Conservation (phyloP, 2,797 vertebrate genomes). For the Sparidentex hasta region DNA sequence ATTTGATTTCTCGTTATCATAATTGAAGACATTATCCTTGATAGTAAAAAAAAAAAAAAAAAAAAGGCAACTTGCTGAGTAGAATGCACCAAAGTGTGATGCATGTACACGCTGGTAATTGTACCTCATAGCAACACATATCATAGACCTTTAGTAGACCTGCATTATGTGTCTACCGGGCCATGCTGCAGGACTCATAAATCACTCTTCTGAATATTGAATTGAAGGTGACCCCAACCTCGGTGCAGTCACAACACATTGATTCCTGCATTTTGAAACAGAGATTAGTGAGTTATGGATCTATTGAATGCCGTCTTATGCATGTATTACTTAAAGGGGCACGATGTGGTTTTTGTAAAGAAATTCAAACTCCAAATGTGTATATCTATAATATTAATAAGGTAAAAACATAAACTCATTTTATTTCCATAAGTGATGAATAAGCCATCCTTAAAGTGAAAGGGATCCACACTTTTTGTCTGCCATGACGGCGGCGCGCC, state of each 20-base stretch:
- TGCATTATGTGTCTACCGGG: slow-evolving; percentile 37
- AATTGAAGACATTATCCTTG: not conserved
- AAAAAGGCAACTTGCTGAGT: not conserved
- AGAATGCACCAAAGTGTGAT: not conserved
- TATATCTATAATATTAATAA: too few relatives aligned
- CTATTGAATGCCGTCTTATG: slow-evolving; percentile 2
- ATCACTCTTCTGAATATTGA: slow-evolving; percentile 46
- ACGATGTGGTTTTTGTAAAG: too few relatives aligned
- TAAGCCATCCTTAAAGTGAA: too few relatives aligned
- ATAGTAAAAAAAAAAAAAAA: not conserved
- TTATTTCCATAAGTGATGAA: too few relatives aligned
- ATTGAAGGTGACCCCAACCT: slow-evolving; percentile 57
- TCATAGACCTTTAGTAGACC: slow-evolving; percentile 36
- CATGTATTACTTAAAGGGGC: slow-evolving; percentile 2
- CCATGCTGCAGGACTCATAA: slow-evolving; percentile 45
- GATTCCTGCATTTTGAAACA: slow-evolving; percentile 24
- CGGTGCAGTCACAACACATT: slow-evolving; percentile 10
- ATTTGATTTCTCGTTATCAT: not conserved
- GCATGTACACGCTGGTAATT: slow-evolving; percentile 26
- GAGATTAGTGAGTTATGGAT: slow-evolving; percentile 26
- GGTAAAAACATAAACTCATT: too few relatives aligned
- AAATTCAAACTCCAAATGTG: too few relatives aligned
- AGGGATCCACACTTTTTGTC: too few relatives aligned
- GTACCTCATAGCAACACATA: slow-evolving; percentile 20
- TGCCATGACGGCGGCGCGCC: too few relatives aligned